These are phyloP conservation scores for Thecophora atra DNA, from an alignment of 2,888 invertebrate species.

Conservation along the genomic window DNA sequence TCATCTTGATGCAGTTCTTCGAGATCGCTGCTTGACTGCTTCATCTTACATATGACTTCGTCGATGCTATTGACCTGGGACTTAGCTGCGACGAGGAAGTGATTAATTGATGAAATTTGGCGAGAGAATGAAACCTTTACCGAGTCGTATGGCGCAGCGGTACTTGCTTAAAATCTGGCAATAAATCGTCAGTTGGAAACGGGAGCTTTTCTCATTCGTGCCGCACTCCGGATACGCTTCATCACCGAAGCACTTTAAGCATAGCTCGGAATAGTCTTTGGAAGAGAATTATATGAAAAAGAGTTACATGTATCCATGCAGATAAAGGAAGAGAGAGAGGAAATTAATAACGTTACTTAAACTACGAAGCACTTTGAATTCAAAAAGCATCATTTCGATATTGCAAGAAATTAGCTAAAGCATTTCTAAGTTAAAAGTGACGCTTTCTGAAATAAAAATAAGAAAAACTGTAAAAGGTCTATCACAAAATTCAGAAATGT, in stretches of 20 bases:
- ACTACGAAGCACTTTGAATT: too few relatives aligned
- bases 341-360: too few relatives aligned
- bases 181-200: conserved; percentile 21
- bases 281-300: background rate
- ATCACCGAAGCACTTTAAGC: conserved; percentile 25
- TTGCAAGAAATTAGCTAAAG: too few relatives aligned
- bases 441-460: too few relatives aligned
- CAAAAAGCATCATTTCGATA: too few relatives aligned
- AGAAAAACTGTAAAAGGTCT: too few relatives aligned
- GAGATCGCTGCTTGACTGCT: background rate
- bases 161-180: conserved; percentile 8
- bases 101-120: too few relatives aligned
- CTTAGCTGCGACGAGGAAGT: background rate
- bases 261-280: conserved; percentile 29
- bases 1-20: background rate
- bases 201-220: background rate
- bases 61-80: background rate
- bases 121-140: conserved; percentile 31
- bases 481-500: too few relatives aligned
- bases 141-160: conserved; percentile 28
- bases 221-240: conserved; percentile 27
- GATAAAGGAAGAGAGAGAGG: too few relatives aligned
- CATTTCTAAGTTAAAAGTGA: too few relatives aligned
- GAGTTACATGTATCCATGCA: background rate
- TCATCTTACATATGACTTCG: conserved; percentile 24